Evolutionary conservation across 1,140 invertebrate genomes (phyloP), one percentile per base, ranked within the genome.

Genomic region (Ptiloglossa arizonensis): DNA sequence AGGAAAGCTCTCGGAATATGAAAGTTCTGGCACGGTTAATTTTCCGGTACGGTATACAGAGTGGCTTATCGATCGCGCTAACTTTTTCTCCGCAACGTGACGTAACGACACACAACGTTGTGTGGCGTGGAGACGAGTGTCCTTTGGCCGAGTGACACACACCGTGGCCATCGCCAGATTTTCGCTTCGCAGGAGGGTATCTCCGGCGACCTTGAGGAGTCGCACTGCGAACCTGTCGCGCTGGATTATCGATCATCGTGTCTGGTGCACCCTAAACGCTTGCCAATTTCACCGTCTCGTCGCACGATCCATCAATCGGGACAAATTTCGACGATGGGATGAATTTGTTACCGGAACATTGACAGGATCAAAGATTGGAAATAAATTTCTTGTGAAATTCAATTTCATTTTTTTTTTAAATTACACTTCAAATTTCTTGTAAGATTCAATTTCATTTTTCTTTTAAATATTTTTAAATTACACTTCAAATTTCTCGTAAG

Each of bases 11-110:
- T 57, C 15, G 24, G 3, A 29, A 29, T 57, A 32, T 15, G 29
- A 57, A 57, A 57, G 29, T 80, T 60, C 60, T 57, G 72, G 59
- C 72, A 41, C 48, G 64, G 56, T 80, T 80, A 80, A 80, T 80
- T 80, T 80, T 80, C 64, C 64, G 64, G 56, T 56, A 52, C 24
- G 48, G 9, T 56, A 44, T 76, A 48, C 56, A 38, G 48, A 38
- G 29, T 76, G 63, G 35, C 17, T n/a, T 81, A 84, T 86, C 70
- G 84, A 84, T 79, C 68, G 46, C 11, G 13, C 41, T 70, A 87
- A 83, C 70, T 83, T 79, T 57, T 50, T 73, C 81, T 13, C 67
- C 66, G 80, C 78, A 74, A 83, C 78, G 72, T 83, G 80, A 87
- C 67, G 60, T 63, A 85, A 86, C 69, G 66, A 79, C 64, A 44